These are phyloP conservation scores for Lasioglossum marginatum DNA, from an alignment of 2,888 invertebrate species.

Conservation along the genomic window DNA sequence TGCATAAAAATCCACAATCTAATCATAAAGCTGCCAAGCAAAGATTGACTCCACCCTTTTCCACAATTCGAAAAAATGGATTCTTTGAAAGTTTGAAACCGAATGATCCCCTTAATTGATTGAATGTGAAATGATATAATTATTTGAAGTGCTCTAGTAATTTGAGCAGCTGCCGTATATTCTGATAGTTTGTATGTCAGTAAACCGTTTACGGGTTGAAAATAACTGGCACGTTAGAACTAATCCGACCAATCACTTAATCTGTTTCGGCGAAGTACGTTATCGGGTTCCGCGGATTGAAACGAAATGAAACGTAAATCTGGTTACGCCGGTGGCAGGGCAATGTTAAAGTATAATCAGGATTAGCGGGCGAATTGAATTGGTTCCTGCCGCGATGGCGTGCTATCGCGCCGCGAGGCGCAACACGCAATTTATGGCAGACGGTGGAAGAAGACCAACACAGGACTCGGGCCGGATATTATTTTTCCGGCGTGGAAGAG, in stretches of 20 bases:
- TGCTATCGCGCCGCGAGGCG: not conserved
- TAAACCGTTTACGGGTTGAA: not conserved
- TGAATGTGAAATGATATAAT: not conserved
- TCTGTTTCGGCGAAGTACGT: slow-evolving; percentile 3
- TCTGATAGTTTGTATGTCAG: not conserved
- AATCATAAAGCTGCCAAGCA: too few species aligned
- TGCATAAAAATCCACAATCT: too few species aligned
- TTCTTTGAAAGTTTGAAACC: too few species aligned
- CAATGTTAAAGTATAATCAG: slow-evolving; percentile 50
- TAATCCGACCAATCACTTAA: slow-evolving; percentile 22
- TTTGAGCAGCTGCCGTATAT: not conserved
- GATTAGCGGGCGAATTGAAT: slow-evolving; percentile 48
- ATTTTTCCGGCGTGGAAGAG: slow-evolving; percentile 33
- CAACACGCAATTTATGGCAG: slow-evolving; percentile 46
- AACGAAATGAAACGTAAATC: slow-evolving; percentile 38
- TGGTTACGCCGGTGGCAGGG: slow-evolving; percentile 16
- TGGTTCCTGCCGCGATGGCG: slow-evolving; percentile 25
- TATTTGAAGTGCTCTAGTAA: not conserved
- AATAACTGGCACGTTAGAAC: slow-evolving; percentile 11
- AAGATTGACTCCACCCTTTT: too few species aligned
- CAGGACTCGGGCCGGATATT: slow-evolving; percentile 49
- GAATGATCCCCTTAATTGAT: too few species aligned
- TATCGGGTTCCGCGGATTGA: slow-evolving; percentile 1
- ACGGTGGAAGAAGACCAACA: slow-evolving; percentile 47
- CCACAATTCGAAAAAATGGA: too few species aligned